Conservation (phyloP, 2,888 invertebrate genomes). For the Halictus ligatus region DNA sequence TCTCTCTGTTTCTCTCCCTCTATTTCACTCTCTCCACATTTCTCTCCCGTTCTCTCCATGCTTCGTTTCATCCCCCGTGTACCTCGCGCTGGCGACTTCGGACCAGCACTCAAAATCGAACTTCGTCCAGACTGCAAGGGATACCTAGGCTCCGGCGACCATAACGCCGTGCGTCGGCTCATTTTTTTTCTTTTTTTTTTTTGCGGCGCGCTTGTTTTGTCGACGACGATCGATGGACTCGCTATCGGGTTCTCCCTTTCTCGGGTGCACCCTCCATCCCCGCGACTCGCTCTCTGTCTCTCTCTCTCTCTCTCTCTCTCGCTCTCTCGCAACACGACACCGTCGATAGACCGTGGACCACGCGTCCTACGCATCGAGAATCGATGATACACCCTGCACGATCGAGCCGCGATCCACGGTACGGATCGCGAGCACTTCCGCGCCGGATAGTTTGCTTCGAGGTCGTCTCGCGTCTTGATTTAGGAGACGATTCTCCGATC, state of each 20-base stretch:
- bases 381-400: constrained; percentile 34
- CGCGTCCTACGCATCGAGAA: constrained; percentile 59
- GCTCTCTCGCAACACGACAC: constrained; percentile 16
- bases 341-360: constrained; percentile 24
- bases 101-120: neutral
- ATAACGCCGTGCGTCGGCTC: constrained; percentile 13
- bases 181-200: constrained; percentile 47
- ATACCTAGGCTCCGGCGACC: neutral
- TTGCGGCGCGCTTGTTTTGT: constrained; percentile 49
- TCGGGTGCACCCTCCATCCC: constrained; percentile 18
- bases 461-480: neutral
- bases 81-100: neutral
- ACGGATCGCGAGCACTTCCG: neutral
- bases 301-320: no score
- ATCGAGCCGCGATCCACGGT: constrained; percentile 38
- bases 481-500: no score
- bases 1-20: neutral
- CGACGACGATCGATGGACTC: constrained; percentile 58
- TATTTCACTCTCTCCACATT: neutral
- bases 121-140: neutral
- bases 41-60: neutral
- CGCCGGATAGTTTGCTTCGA: neutral
- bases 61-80: neutral
- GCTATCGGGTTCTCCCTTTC: constrained; percentile 55
- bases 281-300: constrained; percentile 35